Evolutionary conservation across 2,113 vertebrate species (phyloP).

Genomic region (Erythrocercus mccallii): DNA sequence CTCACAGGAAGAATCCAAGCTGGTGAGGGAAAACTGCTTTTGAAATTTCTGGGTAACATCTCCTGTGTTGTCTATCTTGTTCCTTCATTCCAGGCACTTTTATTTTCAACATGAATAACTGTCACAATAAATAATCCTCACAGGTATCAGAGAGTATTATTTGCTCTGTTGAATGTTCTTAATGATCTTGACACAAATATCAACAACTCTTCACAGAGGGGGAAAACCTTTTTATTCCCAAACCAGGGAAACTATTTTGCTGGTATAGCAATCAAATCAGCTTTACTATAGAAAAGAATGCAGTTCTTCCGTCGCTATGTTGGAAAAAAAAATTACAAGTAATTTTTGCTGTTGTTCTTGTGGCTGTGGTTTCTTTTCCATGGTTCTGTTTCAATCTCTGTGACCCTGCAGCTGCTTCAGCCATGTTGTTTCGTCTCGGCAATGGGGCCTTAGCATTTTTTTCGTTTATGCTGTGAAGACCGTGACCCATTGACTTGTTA

Average conservation of each 20-base stretch:
- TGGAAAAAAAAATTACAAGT: not conserved
- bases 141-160: not conserved
- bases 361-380: constrained; percentile 11
- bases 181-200: not conserved
- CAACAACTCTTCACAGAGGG: not conserved
- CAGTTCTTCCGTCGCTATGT: rapidly evolving
- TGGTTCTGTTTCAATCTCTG: not conserved
- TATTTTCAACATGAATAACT: not conserved
- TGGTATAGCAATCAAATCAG: not conserved
- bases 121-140: not conserved
- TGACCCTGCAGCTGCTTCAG: constrained; percentile 42
- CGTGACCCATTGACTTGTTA: constrained; percentile 14
- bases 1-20: not conserved
- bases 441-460: not conserved
- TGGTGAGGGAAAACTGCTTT: not conserved
- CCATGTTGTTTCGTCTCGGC: not conserved
- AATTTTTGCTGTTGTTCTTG: not conserved
- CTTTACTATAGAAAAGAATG: not conserved
- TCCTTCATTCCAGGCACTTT: not conserved
- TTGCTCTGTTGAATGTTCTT: not conserved
- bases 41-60: not conserved
- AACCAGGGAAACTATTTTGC: not conserved
- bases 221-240: not conserved
- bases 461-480: constrained; percentile 3
- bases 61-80: not conserved